Evolutionary conservation across 2,113 vertebrate genomes (phyloP), one percentile per base, ranked within the genome.

Genomic region (Peucedramus taeniatus): DNA sequence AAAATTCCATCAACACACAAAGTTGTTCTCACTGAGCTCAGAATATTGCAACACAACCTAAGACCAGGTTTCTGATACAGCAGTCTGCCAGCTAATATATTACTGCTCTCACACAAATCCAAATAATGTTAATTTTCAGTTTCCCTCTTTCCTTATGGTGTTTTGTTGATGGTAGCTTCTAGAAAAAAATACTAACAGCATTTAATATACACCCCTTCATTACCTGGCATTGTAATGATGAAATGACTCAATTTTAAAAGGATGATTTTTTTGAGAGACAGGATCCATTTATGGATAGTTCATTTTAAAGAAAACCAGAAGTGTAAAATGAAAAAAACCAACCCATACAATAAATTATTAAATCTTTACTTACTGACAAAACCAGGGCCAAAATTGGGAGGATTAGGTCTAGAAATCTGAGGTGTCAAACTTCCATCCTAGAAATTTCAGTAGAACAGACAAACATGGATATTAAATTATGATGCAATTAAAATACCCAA

Each of bases 301-400:
- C 30, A 60, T 12, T 92, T 78, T 49, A 81, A 91, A 84, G 26
- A 93, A 80, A 85, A 93, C 26, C 26, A 85, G 53, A 94, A 78
- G 35, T 72, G 75, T 30, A 92, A 50, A 96, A 91, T 83, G 5
- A 93, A 89, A 96, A 39, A n/a, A 27, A 7, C 7, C 15, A 50
- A 21, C 2, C 16, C 37, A 56, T 20, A n/a, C 7, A 95, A 87
- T 49, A 87, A 57, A 89, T 92, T 51, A 97, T 40, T 65, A 64
- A 76, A 95, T 78, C 76, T 85, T 96, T 98, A 99, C 99, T 99
- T 98, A 99, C 99, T 99, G 97, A 98, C 97, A 97, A 99, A 99
- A 90, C 99, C 99, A 31, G 99, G 98, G 90, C 98, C 98, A 90
- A 99, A 99, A 97, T 88, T 99, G 83, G 99, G 99, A 89, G 99